These are phyloP conservation scores for Sula dactylatra DNA, from an alignment of 2,113 vertebrate genomes.

Conservation along the genomic window DNA sequence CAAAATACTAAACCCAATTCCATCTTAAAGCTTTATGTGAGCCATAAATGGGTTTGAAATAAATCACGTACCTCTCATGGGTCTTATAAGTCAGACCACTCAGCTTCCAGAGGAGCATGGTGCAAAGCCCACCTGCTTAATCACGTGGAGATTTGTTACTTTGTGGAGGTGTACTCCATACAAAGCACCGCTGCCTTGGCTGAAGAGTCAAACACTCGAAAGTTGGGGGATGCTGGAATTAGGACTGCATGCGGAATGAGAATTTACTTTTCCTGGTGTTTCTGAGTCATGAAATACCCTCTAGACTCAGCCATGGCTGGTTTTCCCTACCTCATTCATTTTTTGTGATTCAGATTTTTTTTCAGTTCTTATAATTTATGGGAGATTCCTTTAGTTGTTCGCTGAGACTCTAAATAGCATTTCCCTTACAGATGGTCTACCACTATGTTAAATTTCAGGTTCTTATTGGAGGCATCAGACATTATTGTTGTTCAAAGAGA, in stretches of 20 bases:
- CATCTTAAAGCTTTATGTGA: slow-evolving; percentile 13
- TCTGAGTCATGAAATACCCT: background rate
- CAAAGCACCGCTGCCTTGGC: background rate
- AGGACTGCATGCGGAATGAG: background rate
- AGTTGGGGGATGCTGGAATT: background rate
- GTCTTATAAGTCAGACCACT: background rate
- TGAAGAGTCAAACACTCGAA: background rate
- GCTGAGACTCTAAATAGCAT: background rate
- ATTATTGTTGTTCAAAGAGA: background rate
- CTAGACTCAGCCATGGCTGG: background rate
- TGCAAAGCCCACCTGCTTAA: background rate
- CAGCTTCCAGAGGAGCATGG: background rate
- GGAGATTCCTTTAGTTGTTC: background rate
- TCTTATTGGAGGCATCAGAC: background rate
- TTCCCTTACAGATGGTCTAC: background rate
- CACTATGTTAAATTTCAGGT: background rate
- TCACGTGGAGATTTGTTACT: background rate
- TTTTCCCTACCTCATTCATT: background rate
- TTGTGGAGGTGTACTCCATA: background rate
- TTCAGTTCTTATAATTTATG: background rate
- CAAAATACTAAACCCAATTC: background rate
- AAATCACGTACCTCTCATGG: background rate
- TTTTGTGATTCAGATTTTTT: background rate
- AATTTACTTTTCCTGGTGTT: background rate
- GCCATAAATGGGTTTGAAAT: background rate